Percentiles rank a stretch among this genome's conserved stretches.
These are phyloP conservation scores for Maniola jurtina DNA, from an alignment of 1,140 invertebrate species.

Conservation along the genomic window DNA sequence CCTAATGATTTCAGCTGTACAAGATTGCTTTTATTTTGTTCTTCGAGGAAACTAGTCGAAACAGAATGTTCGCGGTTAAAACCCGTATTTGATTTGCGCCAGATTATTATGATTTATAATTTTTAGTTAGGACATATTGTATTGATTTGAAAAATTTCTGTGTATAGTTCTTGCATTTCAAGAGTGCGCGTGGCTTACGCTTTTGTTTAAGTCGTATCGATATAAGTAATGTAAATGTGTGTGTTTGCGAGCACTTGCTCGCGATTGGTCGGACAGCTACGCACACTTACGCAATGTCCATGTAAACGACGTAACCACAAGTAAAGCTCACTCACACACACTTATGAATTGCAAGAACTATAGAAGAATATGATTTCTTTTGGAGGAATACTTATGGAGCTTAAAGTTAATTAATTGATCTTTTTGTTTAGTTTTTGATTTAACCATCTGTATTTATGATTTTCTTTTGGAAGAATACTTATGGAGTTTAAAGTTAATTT, in stretches of 20 bases:
- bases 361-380: not conserved
- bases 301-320: too few species aligned
- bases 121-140: slow-evolving; percentile 44
- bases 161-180: too few species aligned
- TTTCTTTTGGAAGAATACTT: slow-evolving; percentile 31
- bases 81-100: slow-evolving; percentile 52
- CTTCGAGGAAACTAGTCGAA: slow-evolving; percentile 62
- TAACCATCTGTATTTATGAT: slow-evolving; percentile 34
- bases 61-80: slow-evolving; percentile 40
- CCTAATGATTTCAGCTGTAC: slow-evolving; percentile 71
- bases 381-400: slow-evolving; percentile 34
- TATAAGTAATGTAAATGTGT: too few species aligned
- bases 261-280: too few species aligned
- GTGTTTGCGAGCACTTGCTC: too few species aligned
- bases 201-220: too few species aligned
- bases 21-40: slow-evolving; percentile 53
- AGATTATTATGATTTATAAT: slow-evolving; percentile 52
- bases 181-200: too few species aligned
- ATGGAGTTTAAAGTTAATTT: slow-evolving; percentile 35
- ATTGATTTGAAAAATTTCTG: not conserved
- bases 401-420: slow-evolving; percentile 36
- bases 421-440: slow-evolving; percentile 31
- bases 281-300: too few species aligned
- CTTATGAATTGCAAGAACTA: too few species aligned
- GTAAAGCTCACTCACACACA: too few species aligned